Evolutionary conservation across 1,140 invertebrate species (phyloP).

Genomic region (Leptinotarsa lineolata): DNA sequence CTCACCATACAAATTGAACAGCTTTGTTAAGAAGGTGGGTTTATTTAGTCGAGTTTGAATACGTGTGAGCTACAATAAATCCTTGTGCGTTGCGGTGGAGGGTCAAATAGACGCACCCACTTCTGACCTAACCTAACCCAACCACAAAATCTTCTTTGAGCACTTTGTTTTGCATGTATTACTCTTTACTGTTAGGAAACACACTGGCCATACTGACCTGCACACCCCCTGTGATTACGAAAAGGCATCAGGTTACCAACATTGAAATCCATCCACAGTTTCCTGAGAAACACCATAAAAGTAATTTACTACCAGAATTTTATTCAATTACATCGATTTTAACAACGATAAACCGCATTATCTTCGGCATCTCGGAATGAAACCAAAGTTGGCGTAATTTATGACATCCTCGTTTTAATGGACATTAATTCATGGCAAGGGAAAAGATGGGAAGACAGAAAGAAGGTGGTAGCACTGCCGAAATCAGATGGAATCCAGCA

Average conservation of each 20-base stretch:
- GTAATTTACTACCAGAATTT: constrained; percentile 21
- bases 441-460: not conserved
- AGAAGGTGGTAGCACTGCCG: not conserved
- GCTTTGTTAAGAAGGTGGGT: too few relatives aligned
- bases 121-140: too few relatives aligned
- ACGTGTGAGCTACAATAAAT: too few relatives aligned
- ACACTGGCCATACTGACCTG: too few relatives aligned
- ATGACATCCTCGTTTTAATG: constrained; percentile 17
- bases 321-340: constrained; percentile 23
- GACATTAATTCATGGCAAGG: constrained; percentile 21
- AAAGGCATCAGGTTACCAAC: not conserved
- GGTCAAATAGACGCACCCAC: too few relatives aligned
- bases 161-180: too few relatives aligned
- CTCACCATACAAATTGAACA: too few relatives aligned
- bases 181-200: too few relatives aligned
- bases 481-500: constrained; percentile 9
- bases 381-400: constrained; percentile 23
- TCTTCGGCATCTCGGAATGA: constrained; percentile 21
- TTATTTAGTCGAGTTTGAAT: too few relatives aligned
- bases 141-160: too few relatives aligned
- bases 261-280: not conserved
- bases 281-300: constrained; percentile 12
- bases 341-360: constrained; percentile 23
- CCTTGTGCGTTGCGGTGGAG: too few relatives aligned
- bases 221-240: too few relatives aligned